Evolutionary conservation across 2,797 vertebrate species (phyloP).

Genomic region (Sebastes taczanowskii): DNA sequence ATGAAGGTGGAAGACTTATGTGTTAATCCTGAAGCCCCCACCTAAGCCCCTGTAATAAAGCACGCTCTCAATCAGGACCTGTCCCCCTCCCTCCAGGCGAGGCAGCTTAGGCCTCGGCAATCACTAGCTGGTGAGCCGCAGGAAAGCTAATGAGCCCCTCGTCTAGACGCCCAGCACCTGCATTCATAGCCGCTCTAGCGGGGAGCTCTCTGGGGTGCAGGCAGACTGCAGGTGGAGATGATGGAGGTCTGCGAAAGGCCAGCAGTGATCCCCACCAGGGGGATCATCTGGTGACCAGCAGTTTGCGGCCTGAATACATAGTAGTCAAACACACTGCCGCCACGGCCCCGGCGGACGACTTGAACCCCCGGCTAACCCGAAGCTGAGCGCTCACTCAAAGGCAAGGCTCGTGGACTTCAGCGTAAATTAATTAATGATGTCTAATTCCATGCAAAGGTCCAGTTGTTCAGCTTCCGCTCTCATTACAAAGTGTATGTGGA

Average conservation of each 20-base stretch:
- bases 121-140: conserved; percentile 80
- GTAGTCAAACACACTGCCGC: conserved; percentile 46
- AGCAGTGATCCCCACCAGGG: conserved; percentile 60
- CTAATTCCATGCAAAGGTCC: conserved; percentile 53
- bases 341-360: conserved; percentile 35
- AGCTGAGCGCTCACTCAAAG: conserved; percentile 51
- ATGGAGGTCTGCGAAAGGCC: conserved; percentile 76
- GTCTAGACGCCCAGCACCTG: conserved; percentile 83
- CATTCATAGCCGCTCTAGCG: conserved; percentile 66
- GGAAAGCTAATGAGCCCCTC: conserved; percentile 85
- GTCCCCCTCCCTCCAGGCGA: conserved; percentile 76
- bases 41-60: conserved; percentile 84
- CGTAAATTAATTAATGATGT: conserved; percentile 63
- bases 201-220: conserved; percentile 69
- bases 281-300: conserved; percentile 69
- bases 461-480: conserved; percentile 36
- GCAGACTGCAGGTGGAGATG: conserved; percentile 76
- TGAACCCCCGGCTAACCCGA: conserved; percentile 56
- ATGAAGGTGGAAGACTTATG: conserved; percentile 83
- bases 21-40: conserved; percentile 80
- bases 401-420: conserved; percentile 36
- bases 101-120: conserved; percentile 78
- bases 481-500: conserved; percentile 10
- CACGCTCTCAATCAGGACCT: conserved; percentile 84
- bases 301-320: conserved; percentile 70